Evolutionary conservation across 2,888 invertebrate genomes (phyloP).

Genomic region (Melieria picta): DNA sequence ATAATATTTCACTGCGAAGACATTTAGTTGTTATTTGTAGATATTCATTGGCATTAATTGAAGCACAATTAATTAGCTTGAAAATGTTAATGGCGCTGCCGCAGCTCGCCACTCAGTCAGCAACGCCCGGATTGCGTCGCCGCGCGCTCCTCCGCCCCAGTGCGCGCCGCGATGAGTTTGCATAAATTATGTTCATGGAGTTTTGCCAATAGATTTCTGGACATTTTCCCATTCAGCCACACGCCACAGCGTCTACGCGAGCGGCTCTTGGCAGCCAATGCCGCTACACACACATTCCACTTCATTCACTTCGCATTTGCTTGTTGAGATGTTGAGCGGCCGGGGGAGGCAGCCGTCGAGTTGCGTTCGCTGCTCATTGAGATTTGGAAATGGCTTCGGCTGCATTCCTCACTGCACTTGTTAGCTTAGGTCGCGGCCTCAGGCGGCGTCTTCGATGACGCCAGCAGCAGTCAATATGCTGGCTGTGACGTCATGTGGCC

Average conservation of each 20-base stretch:
- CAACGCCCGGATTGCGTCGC: neutral
- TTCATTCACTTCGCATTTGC: neutral
- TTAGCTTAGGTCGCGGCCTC: slow-evolving; percentile 48
- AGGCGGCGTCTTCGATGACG: slow-evolving; percentile 37
- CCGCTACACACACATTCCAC: neutral
- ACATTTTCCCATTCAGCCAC: slow-evolving; percentile 48
- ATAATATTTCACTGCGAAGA: neutral
- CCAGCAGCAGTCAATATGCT: slow-evolving; percentile 20
- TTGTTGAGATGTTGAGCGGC: neutral
- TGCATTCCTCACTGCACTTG: neutral
- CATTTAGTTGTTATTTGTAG: neutral
- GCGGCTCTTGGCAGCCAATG: no score
- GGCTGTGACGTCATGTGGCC: slow-evolving; percentile 23
- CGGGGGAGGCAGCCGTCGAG: no score
- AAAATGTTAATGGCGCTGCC: neutral
- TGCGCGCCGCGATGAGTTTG: slow-evolving; percentile 45
- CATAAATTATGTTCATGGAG: slow-evolving; percentile 64
- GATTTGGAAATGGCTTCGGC: neutral
- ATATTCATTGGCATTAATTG: neutral
- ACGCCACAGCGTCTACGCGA: slow-evolving; percentile 27
- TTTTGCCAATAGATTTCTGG: slow-evolving; percentile 62
- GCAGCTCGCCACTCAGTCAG: neutral
- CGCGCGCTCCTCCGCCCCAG: neutral
- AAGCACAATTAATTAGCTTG: neutral
- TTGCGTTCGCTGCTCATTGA: neutral